Base-by-base conservation (phyloP, 2,888 invertebrate species). In the Erynnis tages region DNA sequence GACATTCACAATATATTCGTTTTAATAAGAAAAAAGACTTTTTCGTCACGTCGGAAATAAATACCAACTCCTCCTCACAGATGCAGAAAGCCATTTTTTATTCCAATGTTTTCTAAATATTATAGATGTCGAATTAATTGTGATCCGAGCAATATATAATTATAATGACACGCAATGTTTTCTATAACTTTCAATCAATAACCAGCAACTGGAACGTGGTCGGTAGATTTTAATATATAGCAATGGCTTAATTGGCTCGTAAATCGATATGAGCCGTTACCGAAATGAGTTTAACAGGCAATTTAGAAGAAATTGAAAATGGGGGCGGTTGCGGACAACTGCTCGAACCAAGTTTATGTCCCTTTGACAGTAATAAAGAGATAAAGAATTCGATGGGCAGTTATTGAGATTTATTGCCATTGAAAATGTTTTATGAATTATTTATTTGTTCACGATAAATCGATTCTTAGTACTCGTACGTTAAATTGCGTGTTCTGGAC, bases 231-330 rank as follows among this genome's bases (percentile, higher is more conserved):
- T 62, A 61, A 58, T 55, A 63, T 61, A 62, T 63, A 66, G 61
- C 64, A 66, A 65, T 69, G 59, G 62, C 76, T 77, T 80, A 82
- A 86, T 86, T 85, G 85, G 77, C 66, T 75, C 76, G 75, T 80
- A 80, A 82, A 83, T 79, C 78, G 76, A 79, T 76, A 75, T 71
- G 75, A 77, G 77, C 81, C 78, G 83, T 73, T 64, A 57, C 61
- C 61, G 56, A 74, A 79, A 81, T 79, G 69, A 81, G 79, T 76
- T 76, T 79, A 79, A 78, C 75, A 73, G 75, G 71, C 79, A 76
- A 81, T 83, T 81, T 80, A 76, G 76, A 75, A 74, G 73, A 73
- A 77, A 80, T 77, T 75, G 73, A 73, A 71, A 78, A 76, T 71
- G 63, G 72, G 82, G 79, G 76, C 62, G 57, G 63, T 61, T 59